phyloP scores from a whole-genome alignment of 2,888 invertebrate genomes.

The Sinotaia quadrata region DNA sequence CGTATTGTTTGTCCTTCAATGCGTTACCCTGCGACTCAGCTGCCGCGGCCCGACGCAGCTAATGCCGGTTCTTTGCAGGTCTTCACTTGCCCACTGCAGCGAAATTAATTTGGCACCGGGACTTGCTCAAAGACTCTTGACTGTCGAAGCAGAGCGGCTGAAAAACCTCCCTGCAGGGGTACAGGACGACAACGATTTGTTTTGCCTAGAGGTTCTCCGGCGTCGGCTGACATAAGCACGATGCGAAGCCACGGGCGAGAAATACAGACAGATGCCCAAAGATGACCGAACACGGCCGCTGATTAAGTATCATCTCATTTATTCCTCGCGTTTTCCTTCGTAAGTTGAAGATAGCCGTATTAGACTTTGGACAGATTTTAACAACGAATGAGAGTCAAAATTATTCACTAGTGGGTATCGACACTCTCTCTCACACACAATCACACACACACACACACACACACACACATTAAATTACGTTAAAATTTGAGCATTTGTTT shows the following conservation, averaged over 20 bases:
- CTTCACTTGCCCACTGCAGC: not conserved
- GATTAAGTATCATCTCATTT: too few species aligned
- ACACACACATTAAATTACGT: not conserved
- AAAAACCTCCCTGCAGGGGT: not conserved
- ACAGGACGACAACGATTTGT: not conserved
- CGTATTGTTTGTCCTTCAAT: conserved; percentile 14
- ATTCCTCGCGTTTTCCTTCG: too few species aligned
- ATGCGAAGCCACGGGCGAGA: not conserved
- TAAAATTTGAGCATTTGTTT: too few species aligned
- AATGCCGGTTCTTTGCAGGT: conserved; percentile 6
- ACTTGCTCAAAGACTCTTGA: conserved; percentile 8
- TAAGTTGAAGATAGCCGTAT: too few species aligned
- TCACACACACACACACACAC: not conserved
- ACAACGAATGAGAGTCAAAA: too few species aligned
- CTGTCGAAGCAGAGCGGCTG: not conserved
- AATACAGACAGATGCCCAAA: not conserved
- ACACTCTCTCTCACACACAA: not conserved
- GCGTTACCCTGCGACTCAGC: conserved; percentile 1
- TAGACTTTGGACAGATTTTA: too few species aligned
- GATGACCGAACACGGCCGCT: too few species aligned
- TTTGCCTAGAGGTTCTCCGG: not conserved
- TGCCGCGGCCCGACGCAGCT: conserved; percentile 7
- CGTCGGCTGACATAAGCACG: not conserved
- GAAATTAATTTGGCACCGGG: conserved; percentile 13
- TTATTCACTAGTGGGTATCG: too few species aligned